Base-by-base conservation (phyloP, 2,888 invertebrate genomes). In the Lydus trimaculatus region DNA sequence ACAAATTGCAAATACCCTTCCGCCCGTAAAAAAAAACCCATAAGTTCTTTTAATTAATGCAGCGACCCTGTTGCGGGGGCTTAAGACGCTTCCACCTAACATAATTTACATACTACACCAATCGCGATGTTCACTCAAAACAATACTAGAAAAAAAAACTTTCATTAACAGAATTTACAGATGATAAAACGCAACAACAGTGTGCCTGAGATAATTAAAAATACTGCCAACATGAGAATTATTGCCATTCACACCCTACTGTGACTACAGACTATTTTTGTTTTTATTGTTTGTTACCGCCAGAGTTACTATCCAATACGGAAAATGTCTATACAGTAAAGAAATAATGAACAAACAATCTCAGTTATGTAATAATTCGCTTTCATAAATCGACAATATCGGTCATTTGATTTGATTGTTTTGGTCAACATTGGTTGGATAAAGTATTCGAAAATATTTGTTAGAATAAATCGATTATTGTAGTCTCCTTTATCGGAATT, bases 21-120 rank as follows among this genome's bases (percentile, higher is more conserved):
- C 76, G 78, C 75, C 79, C 78, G 79, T 80, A 79, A 80, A 81
- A 81, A 80, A 79, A 78, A 65, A 23, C 59, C 80, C 81, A 81
- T 83, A 83, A 84, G 83, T 84, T 83, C 80, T 83, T 84, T 84
- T 84, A 84, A 84, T 84, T 84, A 83, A 83, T 80, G 78, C 76
- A 76, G 75, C 73, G 69, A 75, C 76, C 76, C 74, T 75, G 77
- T 76, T 75, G 76, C 71, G 68, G 71, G 76, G 72, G 67, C n/a
- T 61, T 72, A 72, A 71, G 71, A 66, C 61, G 20, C 48, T 58
- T 64, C 67, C 64, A 65, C 66, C 69, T 67, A 62, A 70, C 69
- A 62, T 71, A 71, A 80, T 82, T 81, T 82, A 79, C 81, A 81
- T 80, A 79, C 78, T 75, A 73, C 77, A 76, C 77, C 76, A 78